These are phyloP conservation scores for Diglossa cyanea DNA, from an alignment of 2,797 vertebrate genomes.

Conservation along the genomic window DNA sequence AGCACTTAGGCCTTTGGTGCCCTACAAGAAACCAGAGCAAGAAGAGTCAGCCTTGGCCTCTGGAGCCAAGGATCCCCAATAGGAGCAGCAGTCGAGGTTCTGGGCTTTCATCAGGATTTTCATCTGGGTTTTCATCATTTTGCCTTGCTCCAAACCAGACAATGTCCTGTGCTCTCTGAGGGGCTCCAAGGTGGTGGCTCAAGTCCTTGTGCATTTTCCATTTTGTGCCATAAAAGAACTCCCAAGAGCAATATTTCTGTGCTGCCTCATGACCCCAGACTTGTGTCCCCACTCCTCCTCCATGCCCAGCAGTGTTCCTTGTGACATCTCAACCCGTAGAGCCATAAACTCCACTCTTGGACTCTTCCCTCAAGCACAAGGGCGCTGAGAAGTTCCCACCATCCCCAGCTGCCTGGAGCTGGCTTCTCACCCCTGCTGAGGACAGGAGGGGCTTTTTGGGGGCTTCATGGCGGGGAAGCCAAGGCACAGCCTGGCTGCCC, in stretches of 20 bases:
- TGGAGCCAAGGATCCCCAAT: background rate
- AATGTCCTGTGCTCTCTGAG: background rate
- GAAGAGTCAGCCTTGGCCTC: background rate
- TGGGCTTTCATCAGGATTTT: background rate
- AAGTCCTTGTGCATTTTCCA: too few relatives aligned
- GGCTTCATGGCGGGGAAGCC: rapidly evolving
- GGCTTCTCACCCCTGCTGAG: background rate
- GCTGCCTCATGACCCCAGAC: background rate
- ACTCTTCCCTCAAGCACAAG: background rate
- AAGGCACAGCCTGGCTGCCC: rapidly evolving
- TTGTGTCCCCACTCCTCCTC: background rate
- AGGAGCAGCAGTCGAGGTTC: background rate
- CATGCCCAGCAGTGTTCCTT: background rate
- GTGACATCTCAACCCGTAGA: background rate
- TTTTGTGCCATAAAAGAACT: background rate
- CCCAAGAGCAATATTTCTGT: background rate
- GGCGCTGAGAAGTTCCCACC: background rate
- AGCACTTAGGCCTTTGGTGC: background rate
- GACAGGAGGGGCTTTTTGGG: background rate
- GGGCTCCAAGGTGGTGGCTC: background rate
- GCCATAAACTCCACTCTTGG: background rate
- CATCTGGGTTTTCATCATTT: too few relatives aligned
- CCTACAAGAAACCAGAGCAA: background rate
- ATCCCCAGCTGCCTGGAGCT: background rate
- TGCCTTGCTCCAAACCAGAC: background rate